Percentiles rank a stretch among this genome's conserved stretches.
Conservation (phyloP, 2,113 vertebrate species). For the Orthonyx spaldingii region DNA sequence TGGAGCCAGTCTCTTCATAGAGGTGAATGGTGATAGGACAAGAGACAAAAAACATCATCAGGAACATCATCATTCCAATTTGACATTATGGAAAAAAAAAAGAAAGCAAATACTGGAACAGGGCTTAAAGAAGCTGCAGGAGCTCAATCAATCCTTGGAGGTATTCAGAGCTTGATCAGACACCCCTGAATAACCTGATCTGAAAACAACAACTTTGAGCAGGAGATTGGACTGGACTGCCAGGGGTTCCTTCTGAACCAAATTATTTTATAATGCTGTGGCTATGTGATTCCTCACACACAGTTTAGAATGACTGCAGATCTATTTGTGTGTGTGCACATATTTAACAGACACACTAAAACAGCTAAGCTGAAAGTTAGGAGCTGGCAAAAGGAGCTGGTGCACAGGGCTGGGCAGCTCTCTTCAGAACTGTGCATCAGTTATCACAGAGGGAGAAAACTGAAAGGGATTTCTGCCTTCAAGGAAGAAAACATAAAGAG, state of each 20-base stretch:
- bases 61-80: neutral
- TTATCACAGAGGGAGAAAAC: neutral
- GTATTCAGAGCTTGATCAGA: neutral
- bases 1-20: neutral
- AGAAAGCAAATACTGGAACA: neutral
- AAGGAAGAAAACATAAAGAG: neutral
- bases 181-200: neutral
- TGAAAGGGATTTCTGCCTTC: neutral
- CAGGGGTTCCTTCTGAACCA: accelerated
- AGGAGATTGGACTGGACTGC: neutral
- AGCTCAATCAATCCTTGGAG: neutral
- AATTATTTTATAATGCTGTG: neutral
- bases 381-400: neutral
- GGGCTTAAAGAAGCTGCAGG: neutral
- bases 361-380: neutral
- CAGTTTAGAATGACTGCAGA: neutral
- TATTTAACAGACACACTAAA: neutral
- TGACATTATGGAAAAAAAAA: neutral
- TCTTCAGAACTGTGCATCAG: neutral
- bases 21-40: neutral
- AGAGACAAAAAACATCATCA: neutral
- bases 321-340: neutral
- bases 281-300: neutral
- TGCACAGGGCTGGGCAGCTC: neutral
- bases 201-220: neutral